Evolutionary conservation across 1,140 invertebrate genomes (phyloP).

Genomic region (Thaumetopoea pityocampa): DNA sequence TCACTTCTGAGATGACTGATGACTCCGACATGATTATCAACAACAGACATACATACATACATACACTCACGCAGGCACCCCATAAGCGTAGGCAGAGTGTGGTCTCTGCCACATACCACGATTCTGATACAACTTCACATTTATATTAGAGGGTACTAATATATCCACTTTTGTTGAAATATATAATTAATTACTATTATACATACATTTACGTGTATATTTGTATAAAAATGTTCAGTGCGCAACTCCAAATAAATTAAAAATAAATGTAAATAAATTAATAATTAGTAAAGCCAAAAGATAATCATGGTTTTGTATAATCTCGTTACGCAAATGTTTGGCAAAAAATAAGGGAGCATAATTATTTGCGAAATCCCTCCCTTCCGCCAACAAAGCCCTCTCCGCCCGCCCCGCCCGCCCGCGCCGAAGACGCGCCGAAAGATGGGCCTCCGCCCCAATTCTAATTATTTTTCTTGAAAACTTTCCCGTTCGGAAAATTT

Average conservation of each 20-base stretch:
- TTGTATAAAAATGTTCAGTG: neutral
- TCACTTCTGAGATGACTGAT: too few relatives aligned
- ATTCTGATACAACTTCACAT: too few relatives aligned
- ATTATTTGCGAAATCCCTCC: constrained; percentile 62
- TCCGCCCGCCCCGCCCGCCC: constrained; percentile 1
- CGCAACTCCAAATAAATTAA: constrained; percentile 1
- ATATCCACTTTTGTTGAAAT: too few relatives aligned
- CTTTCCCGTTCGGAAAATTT: constrained; percentile 37
- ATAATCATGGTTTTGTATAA: constrained; percentile 39
- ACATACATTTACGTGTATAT: too few relatives aligned
- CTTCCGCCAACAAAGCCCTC: constrained; percentile 28
- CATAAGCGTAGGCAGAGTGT: too few relatives aligned
- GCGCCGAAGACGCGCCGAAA: constrained; percentile 24
- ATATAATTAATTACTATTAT: too few relatives aligned
- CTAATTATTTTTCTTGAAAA: constrained; percentile 63
- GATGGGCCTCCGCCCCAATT: constrained; percentile 27
- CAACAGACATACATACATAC: too few relatives aligned
- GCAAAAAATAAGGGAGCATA: constrained; percentile 40
- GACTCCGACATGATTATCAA: too few relatives aligned
- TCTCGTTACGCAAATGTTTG: constrained; percentile 56
- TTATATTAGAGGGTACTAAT: too few relatives aligned
- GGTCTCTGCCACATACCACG: too few relatives aligned
- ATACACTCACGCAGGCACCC: too few relatives aligned
- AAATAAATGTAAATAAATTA: constrained; percentile 22
- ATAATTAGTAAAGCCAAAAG: constrained; percentile 37